Conservation (phyloP, 2,888 invertebrate genomes). For the Tinea trinotella region DNA sequence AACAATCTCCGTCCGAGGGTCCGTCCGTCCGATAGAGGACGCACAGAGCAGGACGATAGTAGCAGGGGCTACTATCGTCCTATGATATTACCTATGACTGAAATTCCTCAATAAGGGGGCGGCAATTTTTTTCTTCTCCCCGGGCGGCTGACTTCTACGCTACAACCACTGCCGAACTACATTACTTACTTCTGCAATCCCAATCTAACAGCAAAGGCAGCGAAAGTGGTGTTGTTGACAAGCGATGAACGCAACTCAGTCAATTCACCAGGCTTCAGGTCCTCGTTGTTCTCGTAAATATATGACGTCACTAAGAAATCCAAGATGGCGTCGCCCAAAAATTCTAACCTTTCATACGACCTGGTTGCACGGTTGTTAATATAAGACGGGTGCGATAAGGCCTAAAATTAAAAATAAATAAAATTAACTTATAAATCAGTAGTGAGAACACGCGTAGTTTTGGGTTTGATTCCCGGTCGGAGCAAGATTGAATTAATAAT, state of each 20-base stretch:
- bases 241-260: slow-evolving; percentile 95
- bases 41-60: no score
- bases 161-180: not conserved
- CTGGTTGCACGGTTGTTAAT: slow-evolving; percentile 85
- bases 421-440: no score
- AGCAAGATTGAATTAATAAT: no score
- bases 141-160: no score
- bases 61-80: no score
- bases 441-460: no score
- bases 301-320: slow-evolving; percentile 92
- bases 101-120: no score
- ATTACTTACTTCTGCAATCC: slow-evolving; percentile 84
- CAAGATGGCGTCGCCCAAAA: slow-evolving; percentile 91
- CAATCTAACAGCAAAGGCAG: slow-evolving; percentile 87
- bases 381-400: slow-evolving; percentile 94
- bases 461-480: no score
- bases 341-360: slow-evolving; percentile 93
- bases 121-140: no score
- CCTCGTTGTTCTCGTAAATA: slow-evolving; percentile 82
- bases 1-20: no score
- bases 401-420: slow-evolving; percentile 59
- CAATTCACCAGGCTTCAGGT: slow-evolving; percentile 85
- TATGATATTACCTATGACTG: no score
- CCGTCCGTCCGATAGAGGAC: no score
- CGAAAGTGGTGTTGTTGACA: slow-evolving; percentile 97